A percentile compares a stretch with the other conserved stretches of the same genome.
Evolutionary conservation across 2,797 vertebrate species (phyloP).

Genomic region (Lagocephalus sceleratus): DNA sequence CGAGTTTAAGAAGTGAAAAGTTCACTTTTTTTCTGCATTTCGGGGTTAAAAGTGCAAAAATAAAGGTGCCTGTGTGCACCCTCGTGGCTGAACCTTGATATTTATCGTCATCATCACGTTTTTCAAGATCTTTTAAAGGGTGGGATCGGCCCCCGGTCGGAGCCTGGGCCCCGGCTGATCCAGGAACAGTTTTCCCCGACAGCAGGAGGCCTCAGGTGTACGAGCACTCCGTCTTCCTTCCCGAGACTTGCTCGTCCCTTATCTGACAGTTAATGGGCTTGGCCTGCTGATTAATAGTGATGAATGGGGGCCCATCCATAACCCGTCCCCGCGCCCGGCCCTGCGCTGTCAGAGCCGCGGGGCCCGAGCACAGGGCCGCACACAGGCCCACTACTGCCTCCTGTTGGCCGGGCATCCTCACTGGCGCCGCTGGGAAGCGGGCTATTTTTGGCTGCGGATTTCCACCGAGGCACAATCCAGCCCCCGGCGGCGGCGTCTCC

Average conservation of each 20-base stretch:
- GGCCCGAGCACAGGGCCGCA: background rate
- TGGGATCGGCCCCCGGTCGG: too few relatives aligned
- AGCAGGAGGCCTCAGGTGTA: constrained; percentile 15
- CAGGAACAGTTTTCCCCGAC: constrained; percentile 4
- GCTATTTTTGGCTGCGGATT: constrained; percentile 1
- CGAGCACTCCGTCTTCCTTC: constrained; percentile 56
- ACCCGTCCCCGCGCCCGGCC: constrained; percentile 49
- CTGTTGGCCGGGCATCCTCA: constrained; percentile 43
- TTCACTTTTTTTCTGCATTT: too few relatives aligned
- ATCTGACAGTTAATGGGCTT: constrained; percentile 62
- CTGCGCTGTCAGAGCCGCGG: constrained; percentile 43
- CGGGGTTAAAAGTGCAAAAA: too few relatives aligned
- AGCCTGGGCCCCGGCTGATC: background rate
- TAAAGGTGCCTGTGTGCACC: too few relatives aligned
- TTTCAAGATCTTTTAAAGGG: too few relatives aligned
- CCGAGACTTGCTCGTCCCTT: constrained; percentile 42
- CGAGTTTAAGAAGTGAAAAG: too few relatives aligned
- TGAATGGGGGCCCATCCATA: constrained; percentile 62
- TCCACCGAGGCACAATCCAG: constrained; percentile 15
- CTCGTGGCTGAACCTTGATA: too few relatives aligned
- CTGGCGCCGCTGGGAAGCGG: background rate
- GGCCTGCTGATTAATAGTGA: constrained; percentile 65
- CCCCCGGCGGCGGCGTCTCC: constrained; percentile 14
- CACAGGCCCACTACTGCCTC: constrained; percentile 65
- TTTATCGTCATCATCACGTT: too few relatives aligned